Evolutionary conservation across 2,113 vertebrate genomes (phyloP).

Genomic region (Nibea coibor): DNA sequence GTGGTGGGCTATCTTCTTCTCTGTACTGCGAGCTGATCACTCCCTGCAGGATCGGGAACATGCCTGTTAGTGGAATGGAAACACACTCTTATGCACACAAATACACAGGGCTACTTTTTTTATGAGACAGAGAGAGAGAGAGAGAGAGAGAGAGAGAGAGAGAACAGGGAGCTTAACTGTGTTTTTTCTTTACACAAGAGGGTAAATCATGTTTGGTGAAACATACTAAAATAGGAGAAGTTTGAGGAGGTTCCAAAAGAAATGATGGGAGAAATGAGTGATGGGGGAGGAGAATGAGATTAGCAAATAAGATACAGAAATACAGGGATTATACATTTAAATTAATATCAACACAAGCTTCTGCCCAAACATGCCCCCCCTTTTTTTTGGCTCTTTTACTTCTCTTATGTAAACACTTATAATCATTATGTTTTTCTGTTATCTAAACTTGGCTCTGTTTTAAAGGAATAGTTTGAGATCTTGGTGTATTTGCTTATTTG

Average conservation of each 20-base stretch:
- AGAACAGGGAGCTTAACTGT: constrained; percentile 42
- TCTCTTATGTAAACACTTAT: neutral
- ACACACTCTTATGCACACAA: constrained; percentile 35
- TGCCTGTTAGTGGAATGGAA: constrained; percentile 59
- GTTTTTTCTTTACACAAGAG: constrained; percentile 56
- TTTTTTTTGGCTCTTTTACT: constrained; percentile 34
- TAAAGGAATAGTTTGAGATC: constrained; percentile 1
- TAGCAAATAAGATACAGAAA: constrained; percentile 34
- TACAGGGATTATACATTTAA: constrained; percentile 41
- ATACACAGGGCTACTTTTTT: constrained; percentile 56
- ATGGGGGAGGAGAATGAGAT: constrained; percentile 47
- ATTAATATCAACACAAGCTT: constrained; percentile 36
- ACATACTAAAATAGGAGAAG: constrained; percentile 84
- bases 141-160: constrained; percentile 28
- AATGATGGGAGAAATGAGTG: constrained; percentile 47
- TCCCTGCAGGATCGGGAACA: constrained; percentile 70
- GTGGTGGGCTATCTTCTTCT: constrained; percentile 55
- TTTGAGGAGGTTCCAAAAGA: constrained; percentile 56
- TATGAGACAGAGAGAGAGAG: constrained; percentile 1
- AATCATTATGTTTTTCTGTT: neutral
- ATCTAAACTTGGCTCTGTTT: constrained; percentile 16
- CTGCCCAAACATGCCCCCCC: constrained; percentile 14
- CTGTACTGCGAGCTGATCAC: constrained; percentile 60
- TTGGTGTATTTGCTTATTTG: neutral
- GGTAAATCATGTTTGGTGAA: constrained; percentile 63